A percentile compares a stretch with the other conserved stretches of the same genome.
Evolutionary conservation across 2,113 vertebrate species (phyloP).

Genomic region (Hyla sarda): DNA sequence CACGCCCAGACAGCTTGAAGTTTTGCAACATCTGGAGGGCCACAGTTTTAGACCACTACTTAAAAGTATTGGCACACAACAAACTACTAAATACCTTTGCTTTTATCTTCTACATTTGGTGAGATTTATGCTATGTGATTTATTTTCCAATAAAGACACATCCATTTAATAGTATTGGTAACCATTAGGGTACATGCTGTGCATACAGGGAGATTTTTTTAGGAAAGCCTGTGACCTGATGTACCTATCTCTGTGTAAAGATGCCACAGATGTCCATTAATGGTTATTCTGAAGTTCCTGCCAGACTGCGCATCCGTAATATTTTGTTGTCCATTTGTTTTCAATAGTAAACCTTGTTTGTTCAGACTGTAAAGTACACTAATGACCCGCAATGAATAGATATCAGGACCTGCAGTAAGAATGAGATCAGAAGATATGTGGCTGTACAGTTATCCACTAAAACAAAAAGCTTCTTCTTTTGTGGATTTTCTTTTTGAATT

Average conservation of each 20-base stretch:
- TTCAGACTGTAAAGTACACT: not conserved
- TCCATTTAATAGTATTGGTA: not conserved
- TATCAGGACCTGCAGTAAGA: slow-evolving; percentile 29
- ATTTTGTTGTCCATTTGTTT: slow-evolving; percentile 41
- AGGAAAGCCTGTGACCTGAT: not conserved
- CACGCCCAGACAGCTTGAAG: too few species aligned
- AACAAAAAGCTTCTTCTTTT: slow-evolving; percentile 45
- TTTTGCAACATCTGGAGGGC: too few species aligned
- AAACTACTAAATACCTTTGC: too few species aligned
- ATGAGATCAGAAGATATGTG: not conserved
- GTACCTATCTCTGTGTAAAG: not conserved
- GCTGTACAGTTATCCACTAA: slow-evolving; percentile 13
- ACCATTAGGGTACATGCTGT: not conserved
- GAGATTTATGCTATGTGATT: not conserved
- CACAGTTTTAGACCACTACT: too few species aligned
- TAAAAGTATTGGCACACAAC: too few species aligned
- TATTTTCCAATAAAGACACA: not conserved
- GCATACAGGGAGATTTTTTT: not conserved
- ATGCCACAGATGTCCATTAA: not conserved
- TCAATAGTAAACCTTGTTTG: slow-evolving; percentile 26
- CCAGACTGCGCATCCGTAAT: slow-evolving; percentile 15
- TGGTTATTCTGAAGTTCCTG: slow-evolving; percentile 16
- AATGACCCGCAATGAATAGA: slow-evolving; percentile 32
- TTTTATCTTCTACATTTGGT: too few species aligned
- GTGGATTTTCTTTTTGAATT: slow-evolving; percentile 44